Conservation (phyloP, 2,888 invertebrate genomes). For the Dastarcus helophoroides region DNA sequence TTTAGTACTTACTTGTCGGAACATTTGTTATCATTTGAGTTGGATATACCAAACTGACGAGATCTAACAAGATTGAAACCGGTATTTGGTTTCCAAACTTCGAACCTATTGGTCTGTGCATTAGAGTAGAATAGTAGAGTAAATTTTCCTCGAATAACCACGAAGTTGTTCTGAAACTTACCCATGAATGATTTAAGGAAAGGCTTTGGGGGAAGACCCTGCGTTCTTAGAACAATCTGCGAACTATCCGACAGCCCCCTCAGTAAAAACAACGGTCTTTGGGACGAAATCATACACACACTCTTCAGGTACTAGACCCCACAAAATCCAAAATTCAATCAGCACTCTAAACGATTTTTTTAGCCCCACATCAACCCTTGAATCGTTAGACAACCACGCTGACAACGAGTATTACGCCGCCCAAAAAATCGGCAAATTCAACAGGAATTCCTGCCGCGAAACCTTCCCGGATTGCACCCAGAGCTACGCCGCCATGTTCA, state of each 20-base stretch:
- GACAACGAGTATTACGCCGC: slow-evolving; percentile 43
- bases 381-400: slow-evolving; percentile 23
- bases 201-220: slow-evolving; percentile 53
- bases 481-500: slow-evolving; percentile 40
- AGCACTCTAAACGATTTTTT: slow-evolving; percentile 19
- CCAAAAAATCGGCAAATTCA: slow-evolving; percentile 38
- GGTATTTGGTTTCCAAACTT: too few relatives aligned
- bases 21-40: too few relatives aligned
- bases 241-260: slow-evolving; percentile 53
- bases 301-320: slow-evolving; percentile 64
- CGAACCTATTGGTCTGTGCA: too few relatives aligned
- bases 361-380: slow-evolving; percentile 37
- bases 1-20: too few relatives aligned
- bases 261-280: slow-evolving; percentile 43
- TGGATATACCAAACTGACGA: too few relatives aligned
- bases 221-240: slow-evolving; percentile 56
- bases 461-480: slow-evolving; percentile 34
- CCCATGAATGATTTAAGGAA: slow-evolving; percentile 24
- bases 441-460: slow-evolving; percentile 32
- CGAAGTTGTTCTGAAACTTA: slow-evolving; percentile 3
- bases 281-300: slow-evolving; percentile 55
- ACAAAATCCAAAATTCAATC: too few relatives aligned
- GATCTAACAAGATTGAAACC: too few relatives aligned
- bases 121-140: too few relatives aligned
- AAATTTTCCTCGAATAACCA: too few relatives aligned